phyloP scores from a whole-genome alignment of 2,888 invertebrate species.

The Fragum whitleyi region DNA sequence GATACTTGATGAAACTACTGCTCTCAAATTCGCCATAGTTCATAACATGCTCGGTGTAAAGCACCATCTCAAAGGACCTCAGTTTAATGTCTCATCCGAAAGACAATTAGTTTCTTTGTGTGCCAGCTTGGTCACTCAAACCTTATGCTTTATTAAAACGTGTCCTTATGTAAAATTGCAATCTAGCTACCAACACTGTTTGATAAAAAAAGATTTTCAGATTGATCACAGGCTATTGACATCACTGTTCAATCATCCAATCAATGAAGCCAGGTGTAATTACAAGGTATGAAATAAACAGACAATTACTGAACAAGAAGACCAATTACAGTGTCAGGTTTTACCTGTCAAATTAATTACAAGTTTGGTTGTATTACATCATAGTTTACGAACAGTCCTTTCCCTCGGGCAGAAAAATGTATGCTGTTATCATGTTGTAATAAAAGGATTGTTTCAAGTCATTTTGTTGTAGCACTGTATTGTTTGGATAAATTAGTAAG shows the following conservation, averaged over 20 bases:
- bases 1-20: no score
- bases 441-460: not conserved
- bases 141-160: no score
- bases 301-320: not conserved
- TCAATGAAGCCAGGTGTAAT: not conserved
- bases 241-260: not conserved
- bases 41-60: no score
- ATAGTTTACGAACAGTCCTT: not conserved
- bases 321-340: not conserved
- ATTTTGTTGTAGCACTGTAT: not conserved
- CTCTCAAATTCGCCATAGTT: no score
- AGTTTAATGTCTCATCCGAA: no score
- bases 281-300: conserved; percentile 1
- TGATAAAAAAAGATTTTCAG: no score
- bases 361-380: not conserved
- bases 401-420: not conserved
- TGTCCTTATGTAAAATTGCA: no score
- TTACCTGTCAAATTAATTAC: not conserved
- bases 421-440: not conserved
- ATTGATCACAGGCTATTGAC: no score
- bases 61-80: no score
- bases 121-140: no score
- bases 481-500: not conserved
- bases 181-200: no score
- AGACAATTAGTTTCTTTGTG: no score